Evolutionary conservation across 2,797 vertebrate species (phyloP).

Genomic region (Danio aesculapii): DNA sequence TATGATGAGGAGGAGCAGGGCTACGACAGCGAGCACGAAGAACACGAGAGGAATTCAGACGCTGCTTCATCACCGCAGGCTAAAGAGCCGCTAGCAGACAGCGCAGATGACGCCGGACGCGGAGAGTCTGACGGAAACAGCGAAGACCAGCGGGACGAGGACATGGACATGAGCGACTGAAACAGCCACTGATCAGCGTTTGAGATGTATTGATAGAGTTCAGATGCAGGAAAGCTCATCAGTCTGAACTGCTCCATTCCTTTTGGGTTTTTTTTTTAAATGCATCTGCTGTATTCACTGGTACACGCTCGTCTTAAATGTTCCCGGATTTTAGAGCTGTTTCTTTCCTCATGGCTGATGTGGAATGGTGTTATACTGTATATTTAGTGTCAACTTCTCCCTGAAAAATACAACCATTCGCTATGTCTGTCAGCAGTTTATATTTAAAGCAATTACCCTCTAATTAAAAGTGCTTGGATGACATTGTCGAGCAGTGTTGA

Average conservation of each 20-base stretch:
- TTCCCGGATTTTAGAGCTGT: constrained; percentile 56
- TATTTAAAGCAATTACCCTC: constrained; percentile 26
- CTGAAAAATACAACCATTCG: constrained; percentile 9
- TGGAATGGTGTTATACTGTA: constrained; percentile 55
- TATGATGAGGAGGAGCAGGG: constrained; percentile 98
- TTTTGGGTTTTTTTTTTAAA: neutral
- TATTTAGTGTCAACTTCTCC: constrained; percentile 56
- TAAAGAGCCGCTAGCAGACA: constrained; percentile 73
- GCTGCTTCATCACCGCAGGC: constrained; percentile 80
- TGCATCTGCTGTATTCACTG: constrained; percentile 59
- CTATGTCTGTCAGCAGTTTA: constrained; percentile 38
- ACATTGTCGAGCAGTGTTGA: constrained; percentile 33
- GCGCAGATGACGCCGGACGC: constrained; percentile 72
- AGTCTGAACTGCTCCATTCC: constrained; percentile 17
- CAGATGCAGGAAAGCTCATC: constrained; percentile 60
- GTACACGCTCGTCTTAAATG: constrained; percentile 69
- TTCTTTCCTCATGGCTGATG: constrained; percentile 38
- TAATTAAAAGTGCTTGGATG: constrained; percentile 28
- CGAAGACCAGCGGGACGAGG: constrained; percentile 95
- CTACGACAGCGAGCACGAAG: constrained; percentile 93
- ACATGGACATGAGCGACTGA: constrained; percentile 99
- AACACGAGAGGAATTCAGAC: constrained; percentile 80
- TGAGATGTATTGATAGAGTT: constrained; percentile 57
- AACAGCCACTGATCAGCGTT: constrained; percentile 36
- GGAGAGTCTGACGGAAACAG: constrained; percentile 89